Evolutionary conservation across 2,888 invertebrate genomes (phyloP), one percentile per base, ranked within the genome.

Genomic region (Chrysolina americana): DNA sequence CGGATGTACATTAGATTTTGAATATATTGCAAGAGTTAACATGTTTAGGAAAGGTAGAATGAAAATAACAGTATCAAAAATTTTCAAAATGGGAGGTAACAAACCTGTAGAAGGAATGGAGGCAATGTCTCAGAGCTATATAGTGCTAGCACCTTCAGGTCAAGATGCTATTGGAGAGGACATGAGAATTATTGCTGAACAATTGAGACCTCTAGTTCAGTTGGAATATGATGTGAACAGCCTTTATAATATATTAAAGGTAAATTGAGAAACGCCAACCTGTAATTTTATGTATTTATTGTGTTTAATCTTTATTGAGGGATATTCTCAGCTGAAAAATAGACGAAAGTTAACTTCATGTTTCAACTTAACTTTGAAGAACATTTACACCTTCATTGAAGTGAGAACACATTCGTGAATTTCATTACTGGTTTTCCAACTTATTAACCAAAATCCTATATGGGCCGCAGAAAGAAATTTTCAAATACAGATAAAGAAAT

Each of bases 11-110:
- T 90, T 97, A 77, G 98, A 98, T 85, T 98, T 96, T 90, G 98
- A 98, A 88, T 98, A 96, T 86, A 94, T 96, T 81, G 93, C 96
- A 0, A 93, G 97, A 88, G 98, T 93, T 17, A 97, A 95, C 85
- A 96, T 98, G 94, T 98, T 98, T 85, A 92, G 97, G 73, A 98
- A 98, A 88, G 98, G 98, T 0, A 91, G 98, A 75, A 97, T 98
- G 96, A 98, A 98, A 88, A 95, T 98, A 21, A 97, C 97, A 0
- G 98, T 98, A 0, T 96, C 97, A 0, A 98, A 98, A 88, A 94
- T 98, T 73, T 96, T 95, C 84, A 97, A 96, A 91, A 85, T 87
- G 83, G 86, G 86, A 59, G 93, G 94, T 70, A 83, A 73, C 73
- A 94, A 94, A 85, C 90, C 91, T 36, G 89, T 91, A 47, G 94